phyloP scores from a whole-genome alignment of 2,797 vertebrate species.

The Simalia tracyae region DNA sequence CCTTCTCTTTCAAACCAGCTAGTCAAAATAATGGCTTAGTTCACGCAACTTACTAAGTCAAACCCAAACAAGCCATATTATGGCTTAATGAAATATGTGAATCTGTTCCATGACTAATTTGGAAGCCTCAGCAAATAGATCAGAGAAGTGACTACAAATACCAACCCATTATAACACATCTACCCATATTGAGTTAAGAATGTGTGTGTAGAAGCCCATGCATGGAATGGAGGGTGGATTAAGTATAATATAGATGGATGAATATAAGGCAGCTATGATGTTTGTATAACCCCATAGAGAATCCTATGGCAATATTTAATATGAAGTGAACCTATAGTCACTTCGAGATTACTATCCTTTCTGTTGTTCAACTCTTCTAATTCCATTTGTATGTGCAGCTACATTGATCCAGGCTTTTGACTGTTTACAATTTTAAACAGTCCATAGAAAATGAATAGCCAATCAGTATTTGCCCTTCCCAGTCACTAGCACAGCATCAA shows the following conservation, averaged over 20 bases:
- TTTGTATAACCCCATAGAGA: not conserved
- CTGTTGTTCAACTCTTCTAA: not conserved
- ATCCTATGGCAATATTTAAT: not conserved
- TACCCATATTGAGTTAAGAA: not conserved
- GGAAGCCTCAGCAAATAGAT: not conserved
- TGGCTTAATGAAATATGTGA: not conserved
- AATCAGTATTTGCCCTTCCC: not conserved
- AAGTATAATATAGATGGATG: not conserved
- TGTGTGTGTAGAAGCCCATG: not conserved
- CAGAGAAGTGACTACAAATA: not conserved
- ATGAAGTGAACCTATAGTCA: not conserved
- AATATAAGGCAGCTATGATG: not conserved
- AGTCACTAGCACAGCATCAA: not conserved
- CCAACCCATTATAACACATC: not conserved
- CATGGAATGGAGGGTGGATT: not conserved
- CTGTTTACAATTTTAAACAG: not conserved
- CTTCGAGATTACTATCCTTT: not conserved
- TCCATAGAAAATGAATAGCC: not conserved
- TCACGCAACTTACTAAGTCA: not conserved
- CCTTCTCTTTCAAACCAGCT: not conserved
- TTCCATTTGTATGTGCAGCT: not conserved
- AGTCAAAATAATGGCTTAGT: not conserved
- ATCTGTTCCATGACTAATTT: not conserved
- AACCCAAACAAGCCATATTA: not conserved
- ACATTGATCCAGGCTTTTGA: not conserved